These are phyloP conservation scores for Manis javanica DNA, from an alignment of 2,797 vertebrate species.

Conservation along the genomic window DNA sequence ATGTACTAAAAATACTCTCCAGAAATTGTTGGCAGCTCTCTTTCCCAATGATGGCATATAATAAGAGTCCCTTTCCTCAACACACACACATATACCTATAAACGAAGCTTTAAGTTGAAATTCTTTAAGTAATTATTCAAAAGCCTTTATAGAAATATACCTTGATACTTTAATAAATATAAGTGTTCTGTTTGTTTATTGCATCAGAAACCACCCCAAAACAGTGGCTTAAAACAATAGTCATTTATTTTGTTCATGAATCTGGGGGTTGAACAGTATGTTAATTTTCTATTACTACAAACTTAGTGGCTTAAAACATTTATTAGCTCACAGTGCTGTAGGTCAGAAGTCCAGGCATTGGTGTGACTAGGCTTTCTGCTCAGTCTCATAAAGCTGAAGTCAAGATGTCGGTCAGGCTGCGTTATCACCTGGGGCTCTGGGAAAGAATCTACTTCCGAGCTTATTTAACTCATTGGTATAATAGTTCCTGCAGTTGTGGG, in stretches of 20 bases:
- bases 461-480: neutral
- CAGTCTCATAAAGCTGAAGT: neutral
- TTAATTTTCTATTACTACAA: neutral
- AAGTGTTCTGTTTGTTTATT: neutral
- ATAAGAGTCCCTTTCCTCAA: neutral
- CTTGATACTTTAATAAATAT: neutral
- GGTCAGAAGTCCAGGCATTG: neutral
- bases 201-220: neutral
- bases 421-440: neutral
- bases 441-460: neutral
- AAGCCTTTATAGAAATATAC: neutral
- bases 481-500: neutral
- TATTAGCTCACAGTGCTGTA: neutral
- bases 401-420: neutral
- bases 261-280: neutral
- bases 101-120: neutral
- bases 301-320: neutral
- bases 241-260: conserved; percentile 32
- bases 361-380: neutral
- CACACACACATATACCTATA: neutral
- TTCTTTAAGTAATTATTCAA: neutral
- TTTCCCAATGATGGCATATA: neutral
- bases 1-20: neutral
- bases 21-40: neutral
- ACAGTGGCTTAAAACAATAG: neutral